These are phyloP conservation scores for Holacanthella duospinosa DNA, from an alignment of 2,888 invertebrate genomes.

Conservation along the genomic window DNA sequence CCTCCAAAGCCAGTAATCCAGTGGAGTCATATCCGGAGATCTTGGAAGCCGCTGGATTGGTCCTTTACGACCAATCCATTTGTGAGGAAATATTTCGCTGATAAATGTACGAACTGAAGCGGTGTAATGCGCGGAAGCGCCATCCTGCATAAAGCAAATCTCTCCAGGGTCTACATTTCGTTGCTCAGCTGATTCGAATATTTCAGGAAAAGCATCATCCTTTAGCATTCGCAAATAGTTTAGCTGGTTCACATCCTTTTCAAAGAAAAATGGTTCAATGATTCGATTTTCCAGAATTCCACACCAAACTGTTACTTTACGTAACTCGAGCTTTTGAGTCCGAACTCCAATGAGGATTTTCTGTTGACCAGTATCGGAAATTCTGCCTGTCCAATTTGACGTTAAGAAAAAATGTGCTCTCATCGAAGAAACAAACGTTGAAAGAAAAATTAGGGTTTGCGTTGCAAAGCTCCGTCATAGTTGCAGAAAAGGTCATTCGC, in stretches of 20 bases:
- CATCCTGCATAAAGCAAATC: not conserved
- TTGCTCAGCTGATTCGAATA: not conserved
- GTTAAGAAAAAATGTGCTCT: not conserved
- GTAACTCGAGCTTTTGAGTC: not conserved
- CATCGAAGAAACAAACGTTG: not conserved
- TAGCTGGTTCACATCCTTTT: too few species aligned
- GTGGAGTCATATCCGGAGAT: not conserved
- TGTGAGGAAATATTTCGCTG: not conserved
- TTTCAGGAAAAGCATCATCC: not conserved
- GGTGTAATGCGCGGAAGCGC: not conserved
- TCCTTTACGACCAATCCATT: not conserved
- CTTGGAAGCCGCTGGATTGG: not conserved
- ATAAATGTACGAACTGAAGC: not conserved
- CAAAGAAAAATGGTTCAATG: not conserved
- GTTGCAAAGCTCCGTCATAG: not conserved
- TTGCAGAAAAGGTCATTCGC: not conserved
- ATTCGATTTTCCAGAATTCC: not conserved
- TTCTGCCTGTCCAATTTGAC: not conserved
- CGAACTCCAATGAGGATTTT: not conserved
- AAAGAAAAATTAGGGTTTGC: not conserved
- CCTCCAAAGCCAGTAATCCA: too few species aligned
- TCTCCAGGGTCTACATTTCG: too few species aligned
- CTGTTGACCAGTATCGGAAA: not conserved
- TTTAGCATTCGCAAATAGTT: not conserved
- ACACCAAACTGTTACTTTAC: not conserved